Evolutionary conservation across 2,113 vertebrate species (phyloP), one percentile per base, ranked within the genome.

Genomic region (Physeter macrocephalus): DNA sequence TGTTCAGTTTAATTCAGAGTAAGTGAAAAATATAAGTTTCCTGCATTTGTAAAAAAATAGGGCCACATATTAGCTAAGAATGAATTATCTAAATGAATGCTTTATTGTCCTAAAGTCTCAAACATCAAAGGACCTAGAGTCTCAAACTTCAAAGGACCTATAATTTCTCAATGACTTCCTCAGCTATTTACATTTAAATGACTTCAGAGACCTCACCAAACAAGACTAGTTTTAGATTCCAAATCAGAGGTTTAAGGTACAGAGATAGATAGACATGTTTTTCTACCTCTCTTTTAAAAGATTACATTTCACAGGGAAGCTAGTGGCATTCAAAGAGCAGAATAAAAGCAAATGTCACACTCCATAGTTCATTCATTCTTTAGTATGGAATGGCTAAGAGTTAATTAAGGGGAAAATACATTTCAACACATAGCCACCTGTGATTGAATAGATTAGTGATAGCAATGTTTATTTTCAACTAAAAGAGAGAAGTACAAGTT

Each of bases 171-270:
- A 46, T 67, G 46, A 95, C 15, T 86, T 87, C 9, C 17, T 23
- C 62, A 82, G 25, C 20, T 69, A 21, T 72, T 95, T 92, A 57
- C 75, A 78, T 74, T 83, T 90, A 96, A 95, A 80, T 93, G 23
- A 78, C 14, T 96, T 89, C n/a, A 72, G 66, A 72, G 4, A 2
- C 8, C 52, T 94, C 29, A 93, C 20, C 39, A 93, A 69, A 88
- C 14, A 77, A 3, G 10, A 66, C 36, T 54, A 69, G 62, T 85
- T 88, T 74, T 71, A 93, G 13, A 69, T 74, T 80, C 43, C 9
- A 82, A 80, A 81, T 91, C 31, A 67, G 77, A 95, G 12, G 27
- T 75, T 93, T 78, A 90, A 36, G 1, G 78, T 83, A 66, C n/a
- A 97, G 27, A 92, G 15, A 52, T 61, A 83, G 11, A 52, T 67